Base-by-base conservation (phyloP, 2,113 vertebrate genomes). In the Elgaria multicarinata region DNA sequence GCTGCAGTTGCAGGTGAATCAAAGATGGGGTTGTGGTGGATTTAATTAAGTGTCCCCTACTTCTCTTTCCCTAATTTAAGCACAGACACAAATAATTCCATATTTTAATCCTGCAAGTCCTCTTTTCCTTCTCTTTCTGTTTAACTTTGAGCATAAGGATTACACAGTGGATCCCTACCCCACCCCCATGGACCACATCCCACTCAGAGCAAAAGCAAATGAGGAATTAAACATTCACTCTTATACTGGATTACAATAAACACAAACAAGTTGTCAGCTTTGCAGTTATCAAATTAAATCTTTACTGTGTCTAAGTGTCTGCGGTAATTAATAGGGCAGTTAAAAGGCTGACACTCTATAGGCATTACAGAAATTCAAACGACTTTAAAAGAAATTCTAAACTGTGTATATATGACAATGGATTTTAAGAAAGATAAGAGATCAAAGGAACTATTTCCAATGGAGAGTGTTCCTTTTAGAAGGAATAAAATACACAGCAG, bases 391-490 rank as follows among this genome's bases (percentile, higher is more conserved):
- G 31, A 74, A 26, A 46, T 44, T 44, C 71, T 83, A 82, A 88
- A 83, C 33, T 18, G 31, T n/a, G 36, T 75, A 83, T 39, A 83
- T 62, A 83, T 75, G 50, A 83, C 78, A 82, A 88, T 83, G 87
- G 26, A 33, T 74, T 88, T 88, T 64, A 3, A 83, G 71, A 64
- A 64, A 74, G 50, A 83, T 58, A 62, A 88, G 39, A 69, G 50
- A 62, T 72, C 50, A 81, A 74, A 71, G 50, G 74, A 31, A 74
- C 55, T 55, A 64, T 64, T 75, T 88, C 66, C 36, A 83, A 36
- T 44, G 42, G 53, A 16, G 20, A 46, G 36, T 82, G 33, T 6
- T 64, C 55, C 14, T 88, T 81, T 82, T 36, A n/a, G 50, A 82
- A 58, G 4, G 9, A 28, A 46, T 46, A 64, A 88, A 86, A 75